phyloP scores from a whole-genome alignment of 1,140 invertebrate genomes.

The Apis florea region DNA sequence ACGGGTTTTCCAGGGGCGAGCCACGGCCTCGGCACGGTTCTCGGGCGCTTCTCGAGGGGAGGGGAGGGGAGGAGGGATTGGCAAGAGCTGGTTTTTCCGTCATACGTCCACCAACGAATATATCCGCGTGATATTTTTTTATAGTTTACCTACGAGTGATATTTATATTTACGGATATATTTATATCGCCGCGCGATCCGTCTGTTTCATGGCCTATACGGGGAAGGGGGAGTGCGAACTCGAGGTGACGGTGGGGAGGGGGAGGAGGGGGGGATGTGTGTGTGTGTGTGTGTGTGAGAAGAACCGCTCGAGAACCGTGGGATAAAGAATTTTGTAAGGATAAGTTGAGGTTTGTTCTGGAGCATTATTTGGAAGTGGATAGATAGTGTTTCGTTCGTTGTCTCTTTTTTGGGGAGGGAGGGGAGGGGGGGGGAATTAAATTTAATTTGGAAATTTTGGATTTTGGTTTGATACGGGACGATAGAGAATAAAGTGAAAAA shows the following conservation, averaged over 20 bases:
- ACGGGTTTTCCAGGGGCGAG: neutral
- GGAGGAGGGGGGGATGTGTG: neutral
- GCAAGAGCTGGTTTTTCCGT: slow-evolving; percentile 24
- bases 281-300: no score
- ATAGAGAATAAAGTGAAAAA: no score
- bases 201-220: slow-evolving; percentile 52
- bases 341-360: neutral
- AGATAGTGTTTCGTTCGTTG: neutral
- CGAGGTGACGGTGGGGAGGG: neutral
- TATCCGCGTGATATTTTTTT: slow-evolving; percentile 54
- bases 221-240: no score
- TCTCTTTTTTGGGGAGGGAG: neutral
- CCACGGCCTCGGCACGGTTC: slow-evolving; percentile 5
- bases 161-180: slow-evolving; percentile 48
- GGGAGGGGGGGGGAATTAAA: no score
- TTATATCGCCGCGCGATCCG: slow-evolving; percentile 34
- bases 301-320: neutral
- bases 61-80: no score
- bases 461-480: no score
- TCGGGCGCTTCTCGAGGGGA: neutral
- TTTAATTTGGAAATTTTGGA: neutral
- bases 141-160: slow-evolving; percentile 47
- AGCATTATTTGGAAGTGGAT: neutral
- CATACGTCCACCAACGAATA: slow-evolving; percentile 19
- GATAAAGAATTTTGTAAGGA: neutral